These are phyloP conservation scores for Odobenus rosmarus DNA, from an alignment of 2,113 vertebrate genomes.

Conservation along the genomic window DNA sequence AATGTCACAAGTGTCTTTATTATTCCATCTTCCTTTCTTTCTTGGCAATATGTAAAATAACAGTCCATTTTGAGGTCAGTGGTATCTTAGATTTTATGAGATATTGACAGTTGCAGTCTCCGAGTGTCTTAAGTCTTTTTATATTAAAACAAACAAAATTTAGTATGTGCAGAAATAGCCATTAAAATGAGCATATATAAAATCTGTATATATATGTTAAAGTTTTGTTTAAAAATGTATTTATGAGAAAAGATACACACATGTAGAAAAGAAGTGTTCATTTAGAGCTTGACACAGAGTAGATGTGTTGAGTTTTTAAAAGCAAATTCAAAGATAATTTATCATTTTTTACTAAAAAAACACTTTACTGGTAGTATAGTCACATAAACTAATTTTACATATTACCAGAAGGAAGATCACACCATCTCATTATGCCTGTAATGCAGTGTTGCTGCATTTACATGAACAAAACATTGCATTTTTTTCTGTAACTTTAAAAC, in stretches of 20 bases:
- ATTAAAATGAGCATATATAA: conserved; percentile 22
- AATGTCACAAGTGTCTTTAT: neutral
- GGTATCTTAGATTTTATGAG: conserved; percentile 27
- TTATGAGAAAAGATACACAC: neutral
- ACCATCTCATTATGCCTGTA: neutral
- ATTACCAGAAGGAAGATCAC: neutral
- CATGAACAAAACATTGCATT: neutral
- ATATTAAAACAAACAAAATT: conserved; percentile 32
- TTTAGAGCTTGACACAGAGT: conserved; percentile 29
- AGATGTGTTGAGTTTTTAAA: conserved; percentile 29
- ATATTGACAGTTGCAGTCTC: neutral
- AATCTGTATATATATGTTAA: neutral
- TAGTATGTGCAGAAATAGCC: neutral
- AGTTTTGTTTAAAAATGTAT: neutral
- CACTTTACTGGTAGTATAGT: neutral
- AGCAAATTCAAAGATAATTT: neutral
- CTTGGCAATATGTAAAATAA: neutral
- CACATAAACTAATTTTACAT: neutral
- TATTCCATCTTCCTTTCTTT: neutral
- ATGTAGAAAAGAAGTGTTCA: neutral
- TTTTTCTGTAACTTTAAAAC: neutral
- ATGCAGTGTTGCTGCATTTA: neutral
- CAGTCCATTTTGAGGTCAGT: neutral
- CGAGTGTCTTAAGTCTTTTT: neutral
- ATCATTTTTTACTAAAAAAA: neutral